Evolutionary conservation across 2,888 invertebrate species (phyloP).

Genomic region (Lasioglossum lativentre): DNA sequence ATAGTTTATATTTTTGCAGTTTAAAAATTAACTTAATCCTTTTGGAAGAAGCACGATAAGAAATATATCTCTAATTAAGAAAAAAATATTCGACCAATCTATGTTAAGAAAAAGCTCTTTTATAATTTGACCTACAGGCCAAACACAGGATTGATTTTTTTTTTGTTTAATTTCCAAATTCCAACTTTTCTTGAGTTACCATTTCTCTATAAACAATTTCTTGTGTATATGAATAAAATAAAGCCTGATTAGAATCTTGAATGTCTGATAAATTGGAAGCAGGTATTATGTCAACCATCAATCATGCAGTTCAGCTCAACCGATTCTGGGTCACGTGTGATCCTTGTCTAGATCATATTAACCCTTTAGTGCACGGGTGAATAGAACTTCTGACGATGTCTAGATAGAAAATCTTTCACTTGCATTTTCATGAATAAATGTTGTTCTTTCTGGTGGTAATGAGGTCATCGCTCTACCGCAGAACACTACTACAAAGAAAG

Average conservation of each 20-base stretch:
- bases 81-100: not conserved
- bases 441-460: not conserved
- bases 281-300: conserved; percentile 1
- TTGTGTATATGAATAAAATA: not conserved
- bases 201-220: not conserved
- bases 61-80: not conserved
- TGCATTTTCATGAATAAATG: not conserved
- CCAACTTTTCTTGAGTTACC: not conserved
- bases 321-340: not conserved
- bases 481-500: not conserved
- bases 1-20: not conserved
- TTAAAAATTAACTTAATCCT: not conserved
- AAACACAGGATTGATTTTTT: not conserved
- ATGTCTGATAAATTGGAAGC: not conserved
- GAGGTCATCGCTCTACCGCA: not conserved
- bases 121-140: not conserved
- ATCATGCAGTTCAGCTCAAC: not conserved
- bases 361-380: not conserved
- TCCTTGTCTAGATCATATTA: conserved; percentile 5
- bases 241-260: not conserved
- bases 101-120: not conserved
- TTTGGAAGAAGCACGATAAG: not conserved
- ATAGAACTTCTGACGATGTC: not conserved
- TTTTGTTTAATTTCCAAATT: not conserved
- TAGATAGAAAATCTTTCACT: not conserved